Base-by-base conservation (phyloP, 1,140 invertebrate genomes). In the Psilanteris sp. region DNA sequence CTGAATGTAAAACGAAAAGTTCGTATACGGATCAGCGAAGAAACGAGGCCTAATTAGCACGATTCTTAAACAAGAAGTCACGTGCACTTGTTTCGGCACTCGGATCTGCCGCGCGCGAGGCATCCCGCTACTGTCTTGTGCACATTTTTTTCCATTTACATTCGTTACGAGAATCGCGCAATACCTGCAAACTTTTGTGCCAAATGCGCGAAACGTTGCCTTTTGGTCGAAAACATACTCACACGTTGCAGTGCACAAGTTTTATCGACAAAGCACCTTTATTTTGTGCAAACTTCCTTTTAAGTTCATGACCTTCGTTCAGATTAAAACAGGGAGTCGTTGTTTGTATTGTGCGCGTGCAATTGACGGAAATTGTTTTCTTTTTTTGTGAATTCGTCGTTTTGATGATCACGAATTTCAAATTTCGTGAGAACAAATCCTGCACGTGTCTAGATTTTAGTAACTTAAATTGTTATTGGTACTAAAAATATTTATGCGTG, bases 11-110 rank as follows among this genome's bases (percentile, higher is more conserved):
- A 34, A 22, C 20, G 13, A 9, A 8, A 36, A 34, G 3, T 16
- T 50, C 13, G 5, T 18, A 11, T 8, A 20, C 11, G 29, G 7
- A 52, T 22, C 44, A 16, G 10, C 27, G n/a, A 27, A 59, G 11
- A 24, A 67, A 46, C 18, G 48, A 34, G 36, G 46, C 13, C 62
- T 67, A 67, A 67, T 67, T 67, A 67, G 62, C 13, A 29, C 37
- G 20, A 67, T 44, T 67, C 62, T 67, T 54, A 43, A 44, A 43
- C 34, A 26, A 34, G 18, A 43, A 50, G 59, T 27, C 29, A 34
- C 9, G 37, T 13, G 10, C 48, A 43, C 44, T 66, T 52, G 26
- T 43, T 43, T 43, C 61, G 10, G 9, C 37, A 52, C 46, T 66
- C 16, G 10, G 24, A 41, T 13, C 6, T 29, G 4, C 11, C 8